Evolutionary conservation across 2,888 invertebrate species (phyloP).

Genomic region (Lamproptera curius): DNA sequence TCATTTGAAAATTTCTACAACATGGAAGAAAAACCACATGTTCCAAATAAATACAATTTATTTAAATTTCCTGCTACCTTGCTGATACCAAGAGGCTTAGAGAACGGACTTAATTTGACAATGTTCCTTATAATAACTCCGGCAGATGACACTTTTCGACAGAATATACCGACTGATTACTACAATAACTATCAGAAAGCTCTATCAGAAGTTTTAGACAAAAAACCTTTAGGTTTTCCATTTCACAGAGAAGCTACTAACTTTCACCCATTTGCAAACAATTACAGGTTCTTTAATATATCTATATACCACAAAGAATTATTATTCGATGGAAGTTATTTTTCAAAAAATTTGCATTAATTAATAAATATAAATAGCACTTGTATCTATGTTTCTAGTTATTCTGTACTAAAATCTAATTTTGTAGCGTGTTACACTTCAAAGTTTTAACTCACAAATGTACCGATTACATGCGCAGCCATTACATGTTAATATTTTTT

Average conservation of each 20-base stretch:
- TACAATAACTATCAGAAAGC: constrained; percentile 30
- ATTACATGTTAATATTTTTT: too few relatives aligned
- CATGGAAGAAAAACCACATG: constrained; percentile 31
- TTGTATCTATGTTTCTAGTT: too few relatives aligned
- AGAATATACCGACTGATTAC: constrained; percentile 25
- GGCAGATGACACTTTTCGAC: constrained; percentile 28
- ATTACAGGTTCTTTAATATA: constrained; percentile 60
- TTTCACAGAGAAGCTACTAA: constrained; percentile 50
- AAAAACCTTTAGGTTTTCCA: constrained; percentile 63
- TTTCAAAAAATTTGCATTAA: constrained; percentile 23
- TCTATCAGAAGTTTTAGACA: constrained; percentile 41
- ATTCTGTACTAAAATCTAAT: too few relatives aligned
- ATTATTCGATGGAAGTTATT: constrained; percentile 38
- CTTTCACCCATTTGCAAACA: constrained; percentile 37
- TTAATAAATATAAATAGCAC: neutral
- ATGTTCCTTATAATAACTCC: constrained; percentile 58
- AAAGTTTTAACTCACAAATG: too few relatives aligned
- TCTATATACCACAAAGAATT: constrained; percentile 49
- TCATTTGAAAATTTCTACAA: constrained; percentile 49
- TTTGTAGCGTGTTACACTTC: too few relatives aligned
- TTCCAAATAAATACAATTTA: constrained; percentile 43
- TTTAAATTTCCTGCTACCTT: constrained; percentile 61
- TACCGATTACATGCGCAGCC: too few relatives aligned
- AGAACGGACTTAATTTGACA: constrained; percentile 54
- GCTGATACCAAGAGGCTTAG: constrained; percentile 54